Base-by-base conservation (phyloP, 2,113 vertebrate species). In the Rattus norvegicus region DNA sequence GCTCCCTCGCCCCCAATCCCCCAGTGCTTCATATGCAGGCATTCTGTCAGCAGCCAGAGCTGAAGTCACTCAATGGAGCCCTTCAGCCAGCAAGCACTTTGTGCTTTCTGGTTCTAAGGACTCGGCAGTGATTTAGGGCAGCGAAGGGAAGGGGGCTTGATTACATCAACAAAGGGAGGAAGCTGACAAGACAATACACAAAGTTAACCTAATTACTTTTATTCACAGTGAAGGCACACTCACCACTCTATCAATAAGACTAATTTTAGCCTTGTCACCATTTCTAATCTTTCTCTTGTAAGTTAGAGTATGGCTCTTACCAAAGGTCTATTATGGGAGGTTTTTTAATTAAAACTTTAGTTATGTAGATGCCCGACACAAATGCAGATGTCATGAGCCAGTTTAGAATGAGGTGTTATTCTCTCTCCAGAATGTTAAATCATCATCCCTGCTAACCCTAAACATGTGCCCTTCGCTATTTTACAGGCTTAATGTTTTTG, bases 131-230 rank as follows among this genome's bases (percentile, higher is more conserved):
- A 91, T 92, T 95, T 77, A 83, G 91, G 91, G 83, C 54, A 76
- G 87, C 12, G 80, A 80, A 85, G 90, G 90, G 77, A 97, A 94
- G 16, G 24, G 76, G 84, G 76, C 39, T 77, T 95, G 79, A 85
- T 93, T 88, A 36, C 92, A 81, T 95, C 36, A 70, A 79, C 94
- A 93, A 77, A 73, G 30, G 73, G 49, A 67, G 76, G 63, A n/a
- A 73, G 93, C 67, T 72, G 85, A 86, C 94, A 83, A 70, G 90
- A 81, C 49, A 61, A 93, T 73, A 90, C 72, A 72, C 11, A 24
- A 13, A 20, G 70, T 92, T 95, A 75, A 95, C 92, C 70, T 91
- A 83, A 96, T 97, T 81, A 83, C 61, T 93, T 95, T 75, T 75
- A 92, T 81, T 94, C 77, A 70, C 36, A 39, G 36, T 13, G 24